Evolutionary conservation across 2,888 invertebrate species (phyloP).

Genomic region (Drosophila rubida): DNA sequence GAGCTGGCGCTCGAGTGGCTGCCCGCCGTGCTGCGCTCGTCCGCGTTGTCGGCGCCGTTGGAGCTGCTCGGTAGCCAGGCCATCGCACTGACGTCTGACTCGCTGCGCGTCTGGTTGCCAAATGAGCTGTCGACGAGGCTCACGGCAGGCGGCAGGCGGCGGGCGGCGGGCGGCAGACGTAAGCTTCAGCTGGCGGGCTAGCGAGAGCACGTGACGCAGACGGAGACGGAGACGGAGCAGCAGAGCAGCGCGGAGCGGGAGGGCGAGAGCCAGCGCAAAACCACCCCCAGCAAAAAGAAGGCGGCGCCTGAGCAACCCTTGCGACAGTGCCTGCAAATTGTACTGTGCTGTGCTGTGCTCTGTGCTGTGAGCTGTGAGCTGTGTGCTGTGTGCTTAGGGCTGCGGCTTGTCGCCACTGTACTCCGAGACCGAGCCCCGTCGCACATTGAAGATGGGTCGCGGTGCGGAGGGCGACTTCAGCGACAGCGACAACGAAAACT

Average conservation of each 20-base stretch:
- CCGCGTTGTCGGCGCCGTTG: constrained; percentile 63
- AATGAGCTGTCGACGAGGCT: constrained; percentile 32
- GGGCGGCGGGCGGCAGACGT: no score
- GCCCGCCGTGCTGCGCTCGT: constrained; percentile 65
- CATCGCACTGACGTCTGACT: constrained; percentile 45
- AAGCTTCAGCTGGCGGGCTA: no score
- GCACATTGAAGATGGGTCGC: constrained; percentile 48
- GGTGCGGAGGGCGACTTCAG: constrained; percentile 23
- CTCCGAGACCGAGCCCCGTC: not conserved
- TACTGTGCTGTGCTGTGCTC: no score
- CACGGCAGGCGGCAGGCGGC: no score
- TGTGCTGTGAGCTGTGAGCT: no score
- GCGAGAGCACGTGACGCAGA: no score
- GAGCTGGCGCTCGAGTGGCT: constrained; percentile 63
- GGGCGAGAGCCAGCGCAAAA: constrained; percentile 11
- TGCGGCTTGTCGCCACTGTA: not conserved
- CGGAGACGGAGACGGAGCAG: no score
- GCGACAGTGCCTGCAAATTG: not conserved
- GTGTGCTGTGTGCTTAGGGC: not conserved
- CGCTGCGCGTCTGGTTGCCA: constrained; percentile 5
- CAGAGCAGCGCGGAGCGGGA: no score
- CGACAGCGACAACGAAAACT: not conserved
- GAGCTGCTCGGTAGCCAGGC: constrained; percentile 70
- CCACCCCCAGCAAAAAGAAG: not conserved
- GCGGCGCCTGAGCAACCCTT: constrained; percentile 1